These are phyloP conservation scores for Drosophila imparisetae DNA, from an alignment of 2,888 invertebrate species.

Conservation along the genomic window DNA sequence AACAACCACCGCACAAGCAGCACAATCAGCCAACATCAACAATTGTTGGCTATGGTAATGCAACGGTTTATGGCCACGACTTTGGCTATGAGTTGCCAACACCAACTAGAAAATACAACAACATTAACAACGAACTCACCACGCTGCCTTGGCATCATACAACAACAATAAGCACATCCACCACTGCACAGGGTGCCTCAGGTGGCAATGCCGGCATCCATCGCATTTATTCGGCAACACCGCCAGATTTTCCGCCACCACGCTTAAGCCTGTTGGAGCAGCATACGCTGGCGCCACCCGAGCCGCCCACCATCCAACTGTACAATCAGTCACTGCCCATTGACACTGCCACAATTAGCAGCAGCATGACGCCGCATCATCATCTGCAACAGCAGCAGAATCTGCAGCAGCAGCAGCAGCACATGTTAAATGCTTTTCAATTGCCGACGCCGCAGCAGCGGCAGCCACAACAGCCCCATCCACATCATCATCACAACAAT, in stretches of 20 bases:
- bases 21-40: conserved; percentile 62
- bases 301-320: conserved; percentile 67
- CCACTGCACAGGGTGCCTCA: conserved; percentile 10
- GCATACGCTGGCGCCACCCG: conserved; percentile 72
- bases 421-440: conserved; percentile 62
- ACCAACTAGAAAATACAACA: conserved; percentile 54
- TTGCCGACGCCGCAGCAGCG: conserved; percentile 54
- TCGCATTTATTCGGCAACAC: conserved; percentile 69
- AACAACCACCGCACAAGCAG: conserved; percentile 41
- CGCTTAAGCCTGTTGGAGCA: conserved; percentile 68
- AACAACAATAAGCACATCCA: conserved; percentile 9
- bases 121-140: conserved; percentile 53
- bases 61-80: conserved; percentile 47
- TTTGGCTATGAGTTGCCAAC: conserved; percentile 41
- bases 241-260: conserved; percentile 80
- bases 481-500: conserved; percentile 40
- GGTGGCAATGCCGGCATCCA: conserved; percentile 32
- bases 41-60: conserved; percentile 57
- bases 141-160: conserved; percentile 72
- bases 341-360: conserved; percentile 57
- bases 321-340: conserved; percentile 66
- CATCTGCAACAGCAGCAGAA: conserved; percentile 43
- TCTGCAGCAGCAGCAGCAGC: conserved; percentile 58
- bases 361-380: conserved; percentile 23
- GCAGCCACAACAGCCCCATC: conserved; percentile 21